Percentiles rank a stretch among this genome's conserved stretches.
Evolutionary conservation across 2,113 vertebrate genomes (phyloP).

Genomic region (Oxyura jamaicensis): DNA sequence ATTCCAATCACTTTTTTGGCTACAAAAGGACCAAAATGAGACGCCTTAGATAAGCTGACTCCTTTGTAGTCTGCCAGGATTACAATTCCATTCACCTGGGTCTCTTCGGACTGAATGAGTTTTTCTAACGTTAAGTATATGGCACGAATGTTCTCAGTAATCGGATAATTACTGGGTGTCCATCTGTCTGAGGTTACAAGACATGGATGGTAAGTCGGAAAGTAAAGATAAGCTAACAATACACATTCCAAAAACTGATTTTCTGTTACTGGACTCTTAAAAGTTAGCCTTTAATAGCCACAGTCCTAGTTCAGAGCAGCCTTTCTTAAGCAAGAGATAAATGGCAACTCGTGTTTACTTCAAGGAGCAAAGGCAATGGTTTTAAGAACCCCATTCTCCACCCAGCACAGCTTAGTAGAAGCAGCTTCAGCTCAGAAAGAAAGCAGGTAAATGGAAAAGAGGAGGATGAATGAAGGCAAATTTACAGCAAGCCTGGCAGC

Average conservation of each 20-base stretch:
- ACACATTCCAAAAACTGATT: conserved; percentile 46
- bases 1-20: conserved; percentile 98
- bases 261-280: conserved; percentile 19
- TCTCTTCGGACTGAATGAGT: conserved; percentile 96
- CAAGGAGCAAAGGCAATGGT: conserved; percentile 9
- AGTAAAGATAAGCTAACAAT: conserved; percentile 51
- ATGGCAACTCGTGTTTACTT: conserved; percentile 11
- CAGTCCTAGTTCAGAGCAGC: conserved; percentile 32
- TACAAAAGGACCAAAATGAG: conserved; percentile 96
- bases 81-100: conserved; percentile 97
- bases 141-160: conserved; percentile 95
- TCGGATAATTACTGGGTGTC: conserved; percentile 93
- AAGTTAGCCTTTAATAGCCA: conserved; percentile 6
- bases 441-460: conserved; percentile 64
- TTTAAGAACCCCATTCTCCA: conserved; percentile 22
- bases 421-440: conserved; percentile 60
- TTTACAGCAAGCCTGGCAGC: conserved; percentile 49
- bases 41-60: conserved; percentile 96
- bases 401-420: conserved; percentile 36
- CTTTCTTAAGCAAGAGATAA: conserved; percentile 27
- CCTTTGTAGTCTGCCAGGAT: conserved; percentile 97
- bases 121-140: conserved; percentile 97
- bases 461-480: conserved; percentile 9
- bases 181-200: conserved; percentile 87
- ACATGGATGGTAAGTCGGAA: conserved; percentile 59